Percentiles rank a stretch among this genome's conserved stretches.
Conservation (phyloP, 2,797 vertebrate species). For the Sphaeramia orbicularis region DNA sequence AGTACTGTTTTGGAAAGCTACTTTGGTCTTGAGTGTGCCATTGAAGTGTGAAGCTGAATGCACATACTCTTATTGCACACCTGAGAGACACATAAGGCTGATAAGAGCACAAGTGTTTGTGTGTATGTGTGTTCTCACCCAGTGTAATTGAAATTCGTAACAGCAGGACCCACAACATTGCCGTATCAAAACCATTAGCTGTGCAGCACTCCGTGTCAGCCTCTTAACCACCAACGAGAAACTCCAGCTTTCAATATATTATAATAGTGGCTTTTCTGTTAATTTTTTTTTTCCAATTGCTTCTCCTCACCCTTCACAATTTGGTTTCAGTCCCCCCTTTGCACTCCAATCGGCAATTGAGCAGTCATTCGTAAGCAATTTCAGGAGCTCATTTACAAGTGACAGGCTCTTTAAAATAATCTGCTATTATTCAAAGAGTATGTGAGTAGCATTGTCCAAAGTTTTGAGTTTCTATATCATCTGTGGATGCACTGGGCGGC, state of each 20-base stretch:
- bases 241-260: slow-evolving; percentile 18
- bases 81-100: slow-evolving; percentile 38
- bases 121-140: slow-evolving; percentile 12
- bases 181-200: slow-evolving; percentile 36
- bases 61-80: slow-evolving; percentile 49
- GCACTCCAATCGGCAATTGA: neutral
- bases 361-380: neutral
- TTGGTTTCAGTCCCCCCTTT: neutral
- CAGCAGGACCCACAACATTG: slow-evolving; percentile 40
- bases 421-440: neutral
- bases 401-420: neutral
- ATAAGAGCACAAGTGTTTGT: slow-evolving; percentile 8
- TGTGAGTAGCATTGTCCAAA: neutral
- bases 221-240: slow-evolving; percentile 13
- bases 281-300: neutral
- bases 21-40: slow-evolving; percentile 18
- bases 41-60: slow-evolving; percentile 58
- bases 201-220: slow-evolving; percentile 27
- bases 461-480: too few relatives aligned
- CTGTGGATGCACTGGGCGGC: too few relatives aligned
- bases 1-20: slow-evolving; percentile 17
- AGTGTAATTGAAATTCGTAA: slow-evolving; percentile 65
- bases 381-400: neutral
- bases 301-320: neutral
- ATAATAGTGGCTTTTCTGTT: neutral